Percentiles rank a stretch among this genome's conserved stretches.
Evolutionary conservation across 2,888 invertebrate species (phyloP).

Genomic region (Aphidoletes aphidimyza): DNA sequence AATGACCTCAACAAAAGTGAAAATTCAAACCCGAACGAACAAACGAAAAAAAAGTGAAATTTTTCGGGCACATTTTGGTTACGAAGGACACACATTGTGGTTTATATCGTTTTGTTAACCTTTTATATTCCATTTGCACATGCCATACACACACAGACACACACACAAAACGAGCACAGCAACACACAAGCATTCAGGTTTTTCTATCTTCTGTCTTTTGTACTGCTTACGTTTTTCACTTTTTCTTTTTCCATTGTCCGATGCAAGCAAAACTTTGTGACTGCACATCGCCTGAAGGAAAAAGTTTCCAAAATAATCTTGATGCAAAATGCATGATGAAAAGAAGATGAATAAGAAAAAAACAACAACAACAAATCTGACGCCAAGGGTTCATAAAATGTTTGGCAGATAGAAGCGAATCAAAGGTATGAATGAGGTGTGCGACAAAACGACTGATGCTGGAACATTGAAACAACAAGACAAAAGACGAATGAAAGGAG

Average conservation of each 20-base stretch:
- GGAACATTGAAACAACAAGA: not conserved
- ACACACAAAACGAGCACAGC: too few species aligned
- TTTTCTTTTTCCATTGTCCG: not conserved
- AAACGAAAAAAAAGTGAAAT: slow-evolving; percentile 21
- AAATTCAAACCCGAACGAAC: not conserved
- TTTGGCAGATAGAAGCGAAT: not conserved
- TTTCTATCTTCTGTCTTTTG: not conserved
- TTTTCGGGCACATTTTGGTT: not conserved
- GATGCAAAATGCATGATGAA: slow-evolving; percentile 43
- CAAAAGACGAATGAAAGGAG: not conserved
- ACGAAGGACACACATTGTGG: not conserved
- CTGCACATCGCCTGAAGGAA: slow-evolving; percentile 17
- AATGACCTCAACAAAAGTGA: slow-evolving; percentile 23
- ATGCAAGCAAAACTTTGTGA: slow-evolving; percentile 2
- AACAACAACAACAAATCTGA: too few species aligned
- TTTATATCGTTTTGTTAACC: not conserved
- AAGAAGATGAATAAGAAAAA: slow-evolving; percentile 32
- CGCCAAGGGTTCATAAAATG: slow-evolving; percentile 25
- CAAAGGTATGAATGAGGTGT: slow-evolving; percentile 34
- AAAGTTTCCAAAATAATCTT: slow-evolving; percentile 28
- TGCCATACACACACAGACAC: slow-evolving; percentile 28
- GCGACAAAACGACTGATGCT: slow-evolving; percentile 27
- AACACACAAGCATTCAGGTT: not conserved
- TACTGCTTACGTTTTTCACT: not conserved
- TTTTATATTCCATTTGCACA: not conserved